phyloP scores from a whole-genome alignment of 1,140 invertebrate genomes.

The Teleogryllus occipitalis region DNA sequence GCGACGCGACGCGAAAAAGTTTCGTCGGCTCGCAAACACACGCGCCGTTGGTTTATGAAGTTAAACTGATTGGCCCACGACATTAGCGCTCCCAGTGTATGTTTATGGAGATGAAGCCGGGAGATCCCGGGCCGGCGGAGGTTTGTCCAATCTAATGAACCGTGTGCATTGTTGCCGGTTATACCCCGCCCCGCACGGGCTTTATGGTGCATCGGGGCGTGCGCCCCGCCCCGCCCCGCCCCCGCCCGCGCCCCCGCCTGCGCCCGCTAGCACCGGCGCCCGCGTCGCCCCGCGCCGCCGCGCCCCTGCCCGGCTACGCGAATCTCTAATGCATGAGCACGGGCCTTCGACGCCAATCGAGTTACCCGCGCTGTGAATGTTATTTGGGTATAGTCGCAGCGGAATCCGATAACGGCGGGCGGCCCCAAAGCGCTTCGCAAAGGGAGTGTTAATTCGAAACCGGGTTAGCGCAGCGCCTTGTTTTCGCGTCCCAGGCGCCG shows the following conservation, averaged over 20 bases:
- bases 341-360: conserved; percentile 6
- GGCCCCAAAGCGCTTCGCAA: background rate
- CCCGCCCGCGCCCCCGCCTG: too few species aligned
- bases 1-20: background rate
- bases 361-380: conserved; percentile 6
- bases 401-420: background rate
- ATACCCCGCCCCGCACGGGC: background rate
- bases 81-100: conserved; percentile 16
- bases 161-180: conserved; percentile 13
- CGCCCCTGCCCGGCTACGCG: background rate
- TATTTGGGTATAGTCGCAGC: conserved; percentile 12
- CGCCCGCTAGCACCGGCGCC: too few species aligned
- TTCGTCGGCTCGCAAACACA: background rate
- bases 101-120: conserved; percentile 19
- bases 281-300: background rate
- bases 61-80: conserved; percentile 17
- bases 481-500: background rate
- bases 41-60: conserved; percentile 16
- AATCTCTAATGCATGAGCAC: conserved; percentile 17
- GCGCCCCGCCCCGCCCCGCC: too few species aligned
- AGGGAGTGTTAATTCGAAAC: background rate
- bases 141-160: conserved; percentile 20
- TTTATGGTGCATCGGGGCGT: background rate
- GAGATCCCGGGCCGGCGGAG: background rate
- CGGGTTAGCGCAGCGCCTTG: background rate